Base-by-base conservation (phyloP, 1,140 invertebrate species). In the Acromyrmex heyeri region DNA sequence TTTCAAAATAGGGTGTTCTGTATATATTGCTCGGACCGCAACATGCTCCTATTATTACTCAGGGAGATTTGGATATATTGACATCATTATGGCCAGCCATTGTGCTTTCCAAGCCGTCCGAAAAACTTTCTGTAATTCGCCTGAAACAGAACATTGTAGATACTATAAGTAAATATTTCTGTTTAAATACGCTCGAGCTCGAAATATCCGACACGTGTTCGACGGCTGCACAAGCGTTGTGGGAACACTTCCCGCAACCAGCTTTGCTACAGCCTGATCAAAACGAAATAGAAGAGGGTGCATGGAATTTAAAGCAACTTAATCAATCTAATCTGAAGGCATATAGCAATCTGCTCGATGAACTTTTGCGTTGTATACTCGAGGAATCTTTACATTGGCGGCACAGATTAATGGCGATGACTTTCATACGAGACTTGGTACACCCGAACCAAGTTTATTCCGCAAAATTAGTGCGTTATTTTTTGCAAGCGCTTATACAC, bases 381-480 rank as follows among this genome's bases (percentile, higher is more conserved):
- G 95, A 96, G 88, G 96, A 96, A 87, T 97, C 97, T 93, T 93
- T 98, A 96, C 97, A 98, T 93, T 98, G 98, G 98, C 95, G 98
- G 27, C 97, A 98, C 91, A 96, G 97, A 75, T 96, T 97, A 67
- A 96, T 99, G 93, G 97, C 96, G 27, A 96, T 98, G 91, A 96
- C 96, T 62, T 96, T 99, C 92, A 95, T 99, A 7, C 95, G 96
- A 12, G 94, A 97, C 59, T 95, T 98, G 44, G 96, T 98, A 2
- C 97, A 98, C 88, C 95, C 97, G 7, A 97, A 98, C 92, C 95
- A 97, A 7, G 94, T 94, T 6, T 97, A 97, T 91, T 96, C 97
- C 0, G 87, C 96, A 0, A 92, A 95, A 30, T 96, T 97, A 0
- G 96, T 98, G 6, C 94, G 96, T n/a, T 96, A 97, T 53, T 97